These are phyloP conservation scores for Athripsodes cinereus DNA, from an alignment of 2,888 invertebrate genomes.

Conservation along the genomic window DNA sequence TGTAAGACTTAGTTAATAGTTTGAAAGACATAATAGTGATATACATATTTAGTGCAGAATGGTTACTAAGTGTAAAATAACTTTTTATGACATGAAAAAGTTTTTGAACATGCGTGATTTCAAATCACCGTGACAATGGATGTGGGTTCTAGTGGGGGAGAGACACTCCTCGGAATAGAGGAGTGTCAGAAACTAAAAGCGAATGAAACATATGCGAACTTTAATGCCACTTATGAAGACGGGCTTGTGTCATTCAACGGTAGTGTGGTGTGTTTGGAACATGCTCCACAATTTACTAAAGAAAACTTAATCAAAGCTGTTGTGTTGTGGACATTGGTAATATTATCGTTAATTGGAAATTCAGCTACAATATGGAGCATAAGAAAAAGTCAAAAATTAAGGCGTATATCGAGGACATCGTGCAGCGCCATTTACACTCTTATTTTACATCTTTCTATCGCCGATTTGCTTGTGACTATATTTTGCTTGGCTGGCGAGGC, in stretches of 20 bases:
- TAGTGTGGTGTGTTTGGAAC: slow-evolving; percentile 45
- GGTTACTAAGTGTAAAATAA: too few species aligned
- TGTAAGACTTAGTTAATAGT: too few species aligned
- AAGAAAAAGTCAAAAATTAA: slow-evolving; percentile 54
- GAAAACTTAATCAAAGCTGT: slow-evolving; percentile 59
- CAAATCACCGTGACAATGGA: slow-evolving; percentile 22
- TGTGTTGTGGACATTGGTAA: slow-evolving; percentile 62
- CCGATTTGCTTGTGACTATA: slow-evolving; percentile 74
- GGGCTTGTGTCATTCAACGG: slow-evolving; percentile 11
- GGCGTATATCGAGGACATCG: slow-evolving; percentile 52
- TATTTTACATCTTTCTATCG: slow-evolving; percentile 75
- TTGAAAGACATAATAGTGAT: too few species aligned
- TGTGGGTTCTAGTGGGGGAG: slow-evolving; percentile 21
- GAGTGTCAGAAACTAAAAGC: slow-evolving; percentile 17
- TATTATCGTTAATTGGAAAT: slow-evolving; percentile 69
- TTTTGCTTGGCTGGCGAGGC: slow-evolving; percentile 79
- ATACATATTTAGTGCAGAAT: too few species aligned
- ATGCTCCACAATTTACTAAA: slow-evolving; percentile 62
- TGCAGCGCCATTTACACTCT: slow-evolving; percentile 71
- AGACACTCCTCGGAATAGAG: slow-evolving; percentile 18
- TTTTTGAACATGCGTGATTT: too few species aligned
- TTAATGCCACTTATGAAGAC: slow-evolving; percentile 2
- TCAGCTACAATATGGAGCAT: slow-evolving; percentile 72
- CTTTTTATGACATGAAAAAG: too few species aligned
- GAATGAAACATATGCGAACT: slow-evolving; percentile 1